Evolutionary conservation across 2,888 invertebrate genomes (phyloP).

Genomic region (Pollenia angustigena): DNA sequence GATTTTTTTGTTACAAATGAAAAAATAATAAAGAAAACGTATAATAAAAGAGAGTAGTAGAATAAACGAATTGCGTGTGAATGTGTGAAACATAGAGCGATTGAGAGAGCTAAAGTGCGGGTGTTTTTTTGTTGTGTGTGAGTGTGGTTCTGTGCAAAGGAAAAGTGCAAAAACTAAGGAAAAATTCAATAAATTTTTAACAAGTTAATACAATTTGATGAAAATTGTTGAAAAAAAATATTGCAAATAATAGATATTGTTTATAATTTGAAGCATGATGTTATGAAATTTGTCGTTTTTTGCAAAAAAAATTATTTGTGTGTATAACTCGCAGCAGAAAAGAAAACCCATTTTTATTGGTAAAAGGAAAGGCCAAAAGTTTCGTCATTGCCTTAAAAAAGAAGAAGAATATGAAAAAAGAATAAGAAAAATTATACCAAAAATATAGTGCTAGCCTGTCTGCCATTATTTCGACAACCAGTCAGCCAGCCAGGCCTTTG

Average conservation of each 20-base stretch:
- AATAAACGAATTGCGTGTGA: slow-evolving; percentile 10
- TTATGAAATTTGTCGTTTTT: slow-evolving; percentile 32
- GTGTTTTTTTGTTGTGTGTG: slow-evolving; percentile 57
- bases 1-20: slow-evolving; percentile 60
- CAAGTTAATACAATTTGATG: slow-evolving; percentile 28
- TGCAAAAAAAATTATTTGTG: slow-evolving; percentile 28
- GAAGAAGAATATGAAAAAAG: slow-evolving; percentile 45
- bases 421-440: slow-evolving; percentile 58
- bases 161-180: slow-evolving; percentile 71
- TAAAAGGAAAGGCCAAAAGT: slow-evolving; percentile 77
- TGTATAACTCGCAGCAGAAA: slow-evolving; percentile 60
- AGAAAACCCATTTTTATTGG: slow-evolving; percentile 61
- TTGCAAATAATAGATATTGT: slow-evolving; percentile 21
- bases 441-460: slow-evolving; percentile 68
- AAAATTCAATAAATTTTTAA: slow-evolving; percentile 66
- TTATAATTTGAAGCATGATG: slow-evolving; percentile 7
- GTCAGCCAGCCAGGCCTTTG: slow-evolving; percentile 63
- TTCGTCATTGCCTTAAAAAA: slow-evolving; percentile 80
- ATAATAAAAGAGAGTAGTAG: slow-evolving; percentile 48
- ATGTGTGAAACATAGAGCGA: slow-evolving; percentile 27
- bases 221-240: slow-evolving; percentile 4
- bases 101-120: slow-evolving; percentile 66
- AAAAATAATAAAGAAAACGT: slow-evolving; percentile 51
- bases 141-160: slow-evolving; percentile 50
- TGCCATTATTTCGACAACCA: slow-evolving; percentile 61